phyloP scores from a whole-genome alignment of 2,888 invertebrate species.

The Stomorhina lunata region DNA sequence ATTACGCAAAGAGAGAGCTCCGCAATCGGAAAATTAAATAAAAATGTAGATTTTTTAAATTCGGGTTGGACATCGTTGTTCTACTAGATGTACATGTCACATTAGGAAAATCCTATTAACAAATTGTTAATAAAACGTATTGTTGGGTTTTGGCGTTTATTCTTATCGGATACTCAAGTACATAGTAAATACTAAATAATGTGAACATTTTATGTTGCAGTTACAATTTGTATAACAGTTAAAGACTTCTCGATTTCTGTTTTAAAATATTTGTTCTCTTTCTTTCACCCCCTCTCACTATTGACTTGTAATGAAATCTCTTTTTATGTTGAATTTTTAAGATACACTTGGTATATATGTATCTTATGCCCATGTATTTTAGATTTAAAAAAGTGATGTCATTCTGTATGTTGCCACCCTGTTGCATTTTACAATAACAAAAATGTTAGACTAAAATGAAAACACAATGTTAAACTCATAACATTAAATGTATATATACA shows the following conservation, averaged over 20 bases:
- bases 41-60: no score
- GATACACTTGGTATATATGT: conserved; percentile 47
- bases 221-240: conserved; percentile 38
- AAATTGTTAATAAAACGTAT: neutral
- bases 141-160: neutral
- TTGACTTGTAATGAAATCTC: neutral
- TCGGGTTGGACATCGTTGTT: no score
- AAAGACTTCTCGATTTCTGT: neutral
- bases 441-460: neutral
- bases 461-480: neutral
- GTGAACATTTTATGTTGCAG: conserved; percentile 1
- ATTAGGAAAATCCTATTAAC: no score
- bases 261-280: neutral
- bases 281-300: neutral
- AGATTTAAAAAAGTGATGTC: conserved; percentile 73
- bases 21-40: no score
- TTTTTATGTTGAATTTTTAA: conserved; percentile 27
- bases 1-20: no score
- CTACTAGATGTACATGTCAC: no score
- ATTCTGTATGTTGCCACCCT: conserved; percentile 67
- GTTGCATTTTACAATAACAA: conserved; percentile 53
- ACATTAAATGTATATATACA: neutral
- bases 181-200: no score
- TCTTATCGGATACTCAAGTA: neutral
- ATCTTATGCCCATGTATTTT: no score